Base-by-base conservation (phyloP, 1,140 invertebrate genomes). In the Oryctes rhinoceros region DNA sequence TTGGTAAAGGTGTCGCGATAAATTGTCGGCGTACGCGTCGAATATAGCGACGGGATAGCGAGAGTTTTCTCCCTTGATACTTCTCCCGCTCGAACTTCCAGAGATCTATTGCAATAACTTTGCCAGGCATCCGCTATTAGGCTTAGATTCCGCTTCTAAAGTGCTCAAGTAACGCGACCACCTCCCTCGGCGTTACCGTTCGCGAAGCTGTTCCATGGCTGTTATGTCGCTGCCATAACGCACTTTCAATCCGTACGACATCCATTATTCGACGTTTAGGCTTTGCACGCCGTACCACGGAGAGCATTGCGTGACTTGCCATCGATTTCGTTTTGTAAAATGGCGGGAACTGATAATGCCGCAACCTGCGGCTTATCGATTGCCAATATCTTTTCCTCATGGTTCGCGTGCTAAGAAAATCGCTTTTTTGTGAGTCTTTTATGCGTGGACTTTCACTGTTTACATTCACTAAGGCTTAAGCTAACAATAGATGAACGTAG, bases 301-400 rank as follows among this genome's bases (percentile, higher is more conserved):
- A 10, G 15, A 15, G 15, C 3, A 15, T 59, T 59, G 53, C 53
- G 53, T 59, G 53, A 59, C 53, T n/a, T 59, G 15, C 53, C 53
- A 59, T 59, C n/a, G 53, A 59, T 59, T 59, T 59, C 53, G n/a
- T 6, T 44, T n/a, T n/a, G 18, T 59, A 59, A 59, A 59, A 59
- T 59, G 53, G 53, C 53, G 53, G 53, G 53, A 59, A 59, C 53
- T 59, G 53, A 59, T 59, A 59, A 59, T 18, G 2, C n/a, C 53
- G 13, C 53, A 15, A 59, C 53, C 10, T 59, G 53, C 53, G 53
- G 18, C 15, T 59, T 59, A 59, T 59, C 18, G 53, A 59, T 59
- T 59, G 53, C 53, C 53, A 18, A 59, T 59, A 59, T 18, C 6
- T 18, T 18, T 59, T 59, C 4, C 18, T 59, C 18, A 6, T n/a